Evolutionary conservation across 2,888 invertebrate species (phyloP), one percentile per base, ranked within the genome.

Genomic region (Cataglyphis altisquamis): DNA sequence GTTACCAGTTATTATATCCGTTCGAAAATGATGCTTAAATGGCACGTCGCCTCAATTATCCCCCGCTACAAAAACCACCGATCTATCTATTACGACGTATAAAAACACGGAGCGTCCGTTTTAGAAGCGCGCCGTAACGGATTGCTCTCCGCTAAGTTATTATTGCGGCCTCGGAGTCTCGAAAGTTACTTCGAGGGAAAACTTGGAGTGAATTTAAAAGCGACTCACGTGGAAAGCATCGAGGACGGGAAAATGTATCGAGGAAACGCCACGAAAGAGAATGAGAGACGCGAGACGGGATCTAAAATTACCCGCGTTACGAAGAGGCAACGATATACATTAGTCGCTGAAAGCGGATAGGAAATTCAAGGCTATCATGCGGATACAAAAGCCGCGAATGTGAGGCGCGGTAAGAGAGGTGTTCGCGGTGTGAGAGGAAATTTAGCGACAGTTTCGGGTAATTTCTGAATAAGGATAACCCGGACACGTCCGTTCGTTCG

Each of bases 391-490:
- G 81, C 55, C 29, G 63, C 70, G 70, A 62, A 25, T 45, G 45
- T 32, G 12, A 55, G 36, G 32, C 21, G 55, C 18, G 15, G 39
- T n/a, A 18, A 32, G 18, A 8, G 8, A 12, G 15, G 29, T 29
- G 75, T 12, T 52, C 39, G 57, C 29, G 70, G 41, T 25, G 68
- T 12, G 78, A 84, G 82, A 77, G 64, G 48, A 84, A 85, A 82
- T 85, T 85, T 82, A 52, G 64, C 68, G 48, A 48, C 48, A 73
- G 67, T 83, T 82, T 84, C 85, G 84, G 81, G 83, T 86, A 88
- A 83, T 86, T 89, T 74, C 82, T 80, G 83, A 86, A 74, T 83
- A 85, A 88, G 88, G 89, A 89, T 87, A 90, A 90, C 86, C 77
- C 85, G 74, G 66, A 87, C 89, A 90, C 90, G 90, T 89, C 83